Conservation (phyloP, 2,113 vertebrate species). For the Grammatotria lemairii region DNA sequence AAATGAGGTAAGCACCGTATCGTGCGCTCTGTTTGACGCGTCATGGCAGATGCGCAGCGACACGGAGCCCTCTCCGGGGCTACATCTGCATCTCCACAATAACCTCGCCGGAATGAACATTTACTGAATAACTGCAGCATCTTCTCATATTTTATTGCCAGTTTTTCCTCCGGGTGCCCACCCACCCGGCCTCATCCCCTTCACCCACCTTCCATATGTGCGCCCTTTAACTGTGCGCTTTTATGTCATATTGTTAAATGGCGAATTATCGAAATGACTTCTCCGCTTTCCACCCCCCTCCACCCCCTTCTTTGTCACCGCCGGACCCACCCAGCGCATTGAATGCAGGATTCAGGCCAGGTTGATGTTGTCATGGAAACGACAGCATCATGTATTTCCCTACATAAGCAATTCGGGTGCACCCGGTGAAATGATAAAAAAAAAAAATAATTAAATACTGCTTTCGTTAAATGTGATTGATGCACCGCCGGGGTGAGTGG, state of each 20-base stretch:
- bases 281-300: neutral
- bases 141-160: neutral
- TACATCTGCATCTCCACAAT: neutral
- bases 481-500: neutral
- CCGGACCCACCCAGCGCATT: slow-evolving; percentile 35
- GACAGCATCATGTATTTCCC: slow-evolving; percentile 44
- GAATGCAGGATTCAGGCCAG: slow-evolving; percentile 12
- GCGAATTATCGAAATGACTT: neutral
- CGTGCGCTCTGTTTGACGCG: slow-evolving; percentile 52
- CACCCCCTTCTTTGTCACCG: slow-evolving; percentile 12
- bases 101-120: neutral
- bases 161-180: neutral
- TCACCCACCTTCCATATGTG: neutral
- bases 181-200: slow-evolving; percentile 3
- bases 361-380: slow-evolving; percentile 67
- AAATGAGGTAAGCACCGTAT: slow-evolving; percentile 74
- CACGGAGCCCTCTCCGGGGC: neutral
- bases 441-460: neutral
- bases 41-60: slow-evolving; percentile 50
- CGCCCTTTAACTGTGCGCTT: neutral
- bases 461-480: neutral
- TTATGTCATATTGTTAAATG: neutral
- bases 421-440: neutral
- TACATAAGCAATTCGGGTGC: neutral
- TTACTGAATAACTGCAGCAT: neutral